These are phyloP conservation scores for Acrossocheilus wenchowensis DNA, from an alignment of 2,797 vertebrate genomes.

Conservation along the genomic window DNA sequence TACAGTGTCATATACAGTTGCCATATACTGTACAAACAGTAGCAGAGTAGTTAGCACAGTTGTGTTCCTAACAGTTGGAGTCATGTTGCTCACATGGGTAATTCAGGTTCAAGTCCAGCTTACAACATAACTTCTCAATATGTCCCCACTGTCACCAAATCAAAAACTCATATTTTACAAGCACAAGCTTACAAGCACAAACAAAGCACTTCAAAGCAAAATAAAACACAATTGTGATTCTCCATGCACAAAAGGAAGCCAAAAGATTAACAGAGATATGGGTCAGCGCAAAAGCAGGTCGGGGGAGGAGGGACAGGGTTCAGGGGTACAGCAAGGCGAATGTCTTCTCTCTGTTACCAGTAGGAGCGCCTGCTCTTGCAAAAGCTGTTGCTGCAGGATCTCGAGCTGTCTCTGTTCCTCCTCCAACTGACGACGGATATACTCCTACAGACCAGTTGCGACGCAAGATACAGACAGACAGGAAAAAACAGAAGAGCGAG, in stretches of 20 bases:
- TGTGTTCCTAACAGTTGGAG: background rate
- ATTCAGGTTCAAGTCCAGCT: background rate
- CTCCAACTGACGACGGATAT: conserved; percentile 99
- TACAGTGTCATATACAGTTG: background rate
- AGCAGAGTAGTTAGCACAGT: background rate
- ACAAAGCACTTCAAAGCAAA: background rate
- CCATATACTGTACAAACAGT: background rate
- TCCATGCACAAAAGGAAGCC: background rate
- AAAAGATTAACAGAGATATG: conserved; percentile 39
- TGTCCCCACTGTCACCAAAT: background rate
- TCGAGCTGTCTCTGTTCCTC: conserved; percentile 99
- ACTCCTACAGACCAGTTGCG: conserved; percentile 87
- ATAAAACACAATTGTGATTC: background rate
- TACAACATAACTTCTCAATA: background rate
- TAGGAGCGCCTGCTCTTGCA: conserved; percentile 97
- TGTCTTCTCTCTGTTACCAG: conserved; percentile 84
- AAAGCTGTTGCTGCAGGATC: conserved; percentile 98
- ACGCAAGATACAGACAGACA: conserved; percentile 51
- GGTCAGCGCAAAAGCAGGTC: conserved; percentile 30
- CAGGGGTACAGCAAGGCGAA: conserved; percentile 11
- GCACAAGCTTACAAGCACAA: background rate
- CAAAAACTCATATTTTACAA: background rate
- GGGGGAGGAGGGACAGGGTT: conserved; percentile 43
- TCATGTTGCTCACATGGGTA: background rate
- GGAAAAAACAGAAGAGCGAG: conserved; percentile 26